Evolutionary conservation across 1,140 invertebrate genomes (phyloP).

Genomic region (Latrodectus geometricus): DNA sequence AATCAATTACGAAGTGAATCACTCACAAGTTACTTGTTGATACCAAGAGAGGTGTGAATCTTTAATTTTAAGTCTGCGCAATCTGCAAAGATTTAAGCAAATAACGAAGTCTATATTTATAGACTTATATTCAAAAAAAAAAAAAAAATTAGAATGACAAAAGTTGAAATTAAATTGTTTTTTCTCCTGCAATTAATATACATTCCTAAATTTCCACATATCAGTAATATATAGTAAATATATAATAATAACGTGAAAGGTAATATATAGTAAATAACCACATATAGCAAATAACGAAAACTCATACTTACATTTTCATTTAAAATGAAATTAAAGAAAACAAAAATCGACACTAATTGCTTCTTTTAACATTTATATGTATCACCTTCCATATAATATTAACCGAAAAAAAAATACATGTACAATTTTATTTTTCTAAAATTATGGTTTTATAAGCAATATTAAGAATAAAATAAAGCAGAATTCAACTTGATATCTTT

Average conservation of each 20-base stretch:
- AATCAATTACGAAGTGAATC: background rate
- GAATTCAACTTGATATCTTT: too few species aligned
- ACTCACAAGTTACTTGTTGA: background rate
- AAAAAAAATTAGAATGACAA: background rate
- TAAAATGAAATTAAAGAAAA: background rate
- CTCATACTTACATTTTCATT: background rate
- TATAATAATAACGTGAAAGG: too few species aligned
- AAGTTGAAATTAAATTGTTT: background rate
- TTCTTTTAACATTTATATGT: background rate
- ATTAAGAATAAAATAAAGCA: background rate
- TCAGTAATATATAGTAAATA: too few species aligned
- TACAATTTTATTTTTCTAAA: background rate
- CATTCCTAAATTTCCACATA: background rate
- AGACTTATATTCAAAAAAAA: background rate
- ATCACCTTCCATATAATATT: background rate
- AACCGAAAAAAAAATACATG: background rate
- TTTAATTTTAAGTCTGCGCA: background rate
- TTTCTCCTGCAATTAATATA: background rate
- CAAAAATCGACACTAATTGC: background rate
- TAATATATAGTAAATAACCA: too few species aligned
- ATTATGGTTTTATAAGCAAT: background rate
- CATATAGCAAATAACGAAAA: background rate
- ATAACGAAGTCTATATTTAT: background rate
- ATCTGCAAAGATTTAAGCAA: background rate
- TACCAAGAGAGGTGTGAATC: background rate